These are phyloP conservation scores for Rissa tridactyla DNA, from an alignment of 2,113 vertebrate genomes.

Conservation along the genomic window DNA sequence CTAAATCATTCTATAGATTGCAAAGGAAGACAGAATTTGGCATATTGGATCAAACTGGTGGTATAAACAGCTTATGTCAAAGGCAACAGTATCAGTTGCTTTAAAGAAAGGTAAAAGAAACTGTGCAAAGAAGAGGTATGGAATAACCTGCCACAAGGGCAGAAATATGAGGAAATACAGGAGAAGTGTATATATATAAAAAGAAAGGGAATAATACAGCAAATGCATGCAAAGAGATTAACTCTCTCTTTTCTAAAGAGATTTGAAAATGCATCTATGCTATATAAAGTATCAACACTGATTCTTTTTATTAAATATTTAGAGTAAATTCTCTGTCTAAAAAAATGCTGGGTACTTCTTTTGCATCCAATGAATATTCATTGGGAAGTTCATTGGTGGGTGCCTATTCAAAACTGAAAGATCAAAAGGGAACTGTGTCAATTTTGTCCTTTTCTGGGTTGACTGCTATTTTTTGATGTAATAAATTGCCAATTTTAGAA, in stretches of 20 bases:
- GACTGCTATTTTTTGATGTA: constrained; percentile 76
- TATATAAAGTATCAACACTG: neutral
- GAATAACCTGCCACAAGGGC: neutral
- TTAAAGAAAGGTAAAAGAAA: neutral
- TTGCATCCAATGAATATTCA: constrained; percentile 77
- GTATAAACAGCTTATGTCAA: neutral
- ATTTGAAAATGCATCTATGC: neutral
- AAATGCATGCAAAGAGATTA: neutral
- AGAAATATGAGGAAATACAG: neutral
- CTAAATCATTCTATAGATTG: neutral
- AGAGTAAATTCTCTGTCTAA: constrained; percentile 42
- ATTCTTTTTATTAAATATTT: constrained; percentile 54
- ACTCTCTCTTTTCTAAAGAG: neutral
- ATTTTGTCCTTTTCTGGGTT: constrained; percentile 73
- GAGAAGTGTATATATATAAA: neutral
- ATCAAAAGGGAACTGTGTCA: constrained; percentile 76
- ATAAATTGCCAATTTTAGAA: constrained; percentile 77
- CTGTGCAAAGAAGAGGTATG: neutral
- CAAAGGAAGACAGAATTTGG: neutral
- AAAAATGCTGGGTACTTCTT: constrained; percentile 61
- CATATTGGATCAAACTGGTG: neutral
- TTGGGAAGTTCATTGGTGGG: constrained; percentile 71
- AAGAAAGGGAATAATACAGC: neutral
- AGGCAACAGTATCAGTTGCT: neutral
- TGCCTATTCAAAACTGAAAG: constrained; percentile 71